These are phyloP conservation scores for Acestrorhynchus altus DNA, from an alignment of 2,797 vertebrate genomes.

Conservation along the genomic window DNA sequence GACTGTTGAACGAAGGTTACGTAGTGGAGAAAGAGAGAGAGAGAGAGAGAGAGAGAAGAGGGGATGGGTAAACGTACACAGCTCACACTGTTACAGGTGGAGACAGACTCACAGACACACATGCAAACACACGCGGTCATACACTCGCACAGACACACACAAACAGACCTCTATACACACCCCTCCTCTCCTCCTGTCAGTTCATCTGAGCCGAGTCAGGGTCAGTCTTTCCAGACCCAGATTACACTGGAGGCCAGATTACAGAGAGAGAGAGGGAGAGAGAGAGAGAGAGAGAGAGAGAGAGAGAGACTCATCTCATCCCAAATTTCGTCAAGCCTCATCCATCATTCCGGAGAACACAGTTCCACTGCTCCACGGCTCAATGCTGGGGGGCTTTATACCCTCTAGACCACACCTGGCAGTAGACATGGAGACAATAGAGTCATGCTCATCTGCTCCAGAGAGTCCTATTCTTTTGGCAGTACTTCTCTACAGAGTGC, in stretches of 20 bases:
- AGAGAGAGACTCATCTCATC: not conserved
- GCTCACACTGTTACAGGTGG: slow-evolving; percentile 71
- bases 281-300: not conserved
- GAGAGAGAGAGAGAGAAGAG: not conserved
- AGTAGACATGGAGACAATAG: too few species aligned
- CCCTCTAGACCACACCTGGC: too few species aligned
- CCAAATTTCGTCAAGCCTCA: too few species aligned
- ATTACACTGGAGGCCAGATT: not conserved
- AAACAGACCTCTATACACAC: slow-evolving; percentile 55
- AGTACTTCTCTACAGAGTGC: too few species aligned
- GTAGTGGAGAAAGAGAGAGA: slow-evolving; percentile 62
- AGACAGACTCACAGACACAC: slow-evolving; percentile 62
- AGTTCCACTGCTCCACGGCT: too few species aligned
- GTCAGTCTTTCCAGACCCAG: slow-evolving; percentile 44
- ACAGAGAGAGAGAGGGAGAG: not conserved
- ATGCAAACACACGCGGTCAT: slow-evolving; percentile 62
- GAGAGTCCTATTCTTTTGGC: too few species aligned
- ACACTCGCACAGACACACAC: slow-evolving; percentile 59
- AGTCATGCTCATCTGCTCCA: too few species aligned
- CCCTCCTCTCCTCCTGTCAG: slow-evolving; percentile 54
- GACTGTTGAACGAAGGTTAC: slow-evolving; percentile 75
- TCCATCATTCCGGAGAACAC: too few species aligned
- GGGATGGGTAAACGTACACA: slow-evolving; percentile 68
- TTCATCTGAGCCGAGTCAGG: slow-evolving; percentile 57
- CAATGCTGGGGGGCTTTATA: too few species aligned